These are phyloP conservation scores for Xyrauchen texanus DNA, from an alignment of 2,113 vertebrate genomes.

Conservation along the genomic window DNA sequence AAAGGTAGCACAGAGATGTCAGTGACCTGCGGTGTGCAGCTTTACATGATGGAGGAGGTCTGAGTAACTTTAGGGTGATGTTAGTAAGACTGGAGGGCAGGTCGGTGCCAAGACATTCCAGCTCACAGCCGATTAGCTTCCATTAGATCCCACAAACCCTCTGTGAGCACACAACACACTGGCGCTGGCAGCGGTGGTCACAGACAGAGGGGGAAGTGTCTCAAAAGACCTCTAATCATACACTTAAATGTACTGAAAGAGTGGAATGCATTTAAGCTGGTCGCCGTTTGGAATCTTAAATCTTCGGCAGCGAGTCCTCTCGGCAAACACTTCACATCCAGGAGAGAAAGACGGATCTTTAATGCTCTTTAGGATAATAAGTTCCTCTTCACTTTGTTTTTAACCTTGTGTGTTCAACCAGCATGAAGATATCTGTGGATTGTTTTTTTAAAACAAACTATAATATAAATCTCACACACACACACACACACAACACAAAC, in stretches of 20 bases:
- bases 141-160: too few species aligned
- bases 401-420: not conserved
- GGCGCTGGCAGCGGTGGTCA: conserved; percentile 48
- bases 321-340: conserved; percentile 38
- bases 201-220: conserved; percentile 43
- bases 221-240: conserved; percentile 53
- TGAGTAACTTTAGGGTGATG: too few species aligned
- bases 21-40: too few species aligned
- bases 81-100: too few species aligned
- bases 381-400: conserved; percentile 6
- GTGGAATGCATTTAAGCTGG: conserved; percentile 49
- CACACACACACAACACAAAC: too few species aligned
- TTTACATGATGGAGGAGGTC: too few species aligned
- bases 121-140: too few species aligned
- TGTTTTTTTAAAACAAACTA: too few species aligned
- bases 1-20: too few species aligned
- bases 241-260: conserved; percentile 50
- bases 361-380: conserved; percentile 19
- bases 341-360: conserved; percentile 31
- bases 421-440: too few species aligned
- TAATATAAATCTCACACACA: too few species aligned
- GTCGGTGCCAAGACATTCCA: too few species aligned
- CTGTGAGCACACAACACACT: conserved; percentile 23
- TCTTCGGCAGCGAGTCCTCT: conserved; percentile 1
- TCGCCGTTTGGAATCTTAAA: not conserved